Evolutionary conservation across 2,797 vertebrate species (phyloP).

Genomic region (Poecile montanus): DNA sequence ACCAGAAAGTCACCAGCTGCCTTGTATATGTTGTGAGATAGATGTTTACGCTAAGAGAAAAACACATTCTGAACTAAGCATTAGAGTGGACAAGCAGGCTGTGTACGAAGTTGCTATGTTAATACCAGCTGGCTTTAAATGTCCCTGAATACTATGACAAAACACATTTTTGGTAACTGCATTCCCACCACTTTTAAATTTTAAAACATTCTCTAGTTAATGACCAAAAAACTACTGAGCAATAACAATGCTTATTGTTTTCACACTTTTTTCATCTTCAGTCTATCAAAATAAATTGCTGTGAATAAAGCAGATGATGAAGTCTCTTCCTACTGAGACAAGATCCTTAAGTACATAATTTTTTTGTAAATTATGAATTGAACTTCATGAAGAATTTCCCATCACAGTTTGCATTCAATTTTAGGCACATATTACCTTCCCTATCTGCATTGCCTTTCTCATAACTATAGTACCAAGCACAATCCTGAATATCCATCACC

Average conservation of each 20-base stretch:
- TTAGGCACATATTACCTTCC: neutral
- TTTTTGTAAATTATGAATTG: neutral
- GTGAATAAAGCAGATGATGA: neutral
- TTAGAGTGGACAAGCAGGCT: neutral
- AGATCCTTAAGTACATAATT: neutral
- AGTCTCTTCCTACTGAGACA: neutral
- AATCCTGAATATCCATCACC: neutral
- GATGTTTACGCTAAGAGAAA: neutral
- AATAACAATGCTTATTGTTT: constrained; percentile 24
- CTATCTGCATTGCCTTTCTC: neutral
- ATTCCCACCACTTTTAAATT: neutral
- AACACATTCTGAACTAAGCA: neutral
- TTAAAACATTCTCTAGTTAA: neutral
- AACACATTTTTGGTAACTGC: neutral
- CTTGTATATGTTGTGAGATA: neutral
- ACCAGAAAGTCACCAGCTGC: neutral
- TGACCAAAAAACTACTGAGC: neutral
- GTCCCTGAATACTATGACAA: neutral
- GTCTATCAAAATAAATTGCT: neutral
- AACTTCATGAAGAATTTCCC: neutral
- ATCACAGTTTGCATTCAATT: neutral
- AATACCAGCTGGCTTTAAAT: neutral
- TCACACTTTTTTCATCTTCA: constrained; percentile 3
- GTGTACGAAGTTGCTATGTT: neutral
- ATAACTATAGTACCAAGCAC: neutral